Conservation (phyloP, 2,888 invertebrate species). For the Watsonalla binaria region DNA sequence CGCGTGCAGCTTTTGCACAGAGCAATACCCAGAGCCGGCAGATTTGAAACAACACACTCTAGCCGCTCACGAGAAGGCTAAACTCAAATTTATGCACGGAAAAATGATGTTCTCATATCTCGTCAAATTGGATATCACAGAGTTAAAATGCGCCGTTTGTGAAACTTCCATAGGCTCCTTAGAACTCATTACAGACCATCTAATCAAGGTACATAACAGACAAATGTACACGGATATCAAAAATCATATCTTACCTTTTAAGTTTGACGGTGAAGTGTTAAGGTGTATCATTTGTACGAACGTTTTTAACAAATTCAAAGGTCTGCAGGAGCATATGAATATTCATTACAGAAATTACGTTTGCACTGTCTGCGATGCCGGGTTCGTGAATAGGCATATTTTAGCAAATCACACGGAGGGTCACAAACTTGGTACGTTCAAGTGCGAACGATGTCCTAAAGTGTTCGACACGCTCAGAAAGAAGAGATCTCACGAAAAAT, state of each 20-base stretch:
- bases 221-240: slow-evolving; percentile 27
- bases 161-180: slow-evolving; percentile 15
- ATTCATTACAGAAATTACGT: slow-evolving; percentile 53
- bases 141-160: slow-evolving; percentile 30
- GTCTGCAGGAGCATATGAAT: slow-evolving; percentile 40
- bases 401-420: slow-evolving; percentile 42
- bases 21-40: slow-evolving; percentile 28
- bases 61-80: slow-evolving; percentile 24
- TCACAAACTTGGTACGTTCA: slow-evolving; percentile 47
- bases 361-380: slow-evolving; percentile 51
- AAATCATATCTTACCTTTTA: slow-evolving; percentile 44
- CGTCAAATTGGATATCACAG: slow-evolving; percentile 50
- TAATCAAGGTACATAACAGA: slow-evolving; percentile 22
- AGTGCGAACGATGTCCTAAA: slow-evolving; percentile 59
- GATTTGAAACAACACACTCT: slow-evolving; percentile 46
- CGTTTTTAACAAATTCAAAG: slow-evolving; percentile 27
- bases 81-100: slow-evolving; percentile 30
- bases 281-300: slow-evolving; percentile 27
- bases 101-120: slow-evolving; percentile 23
- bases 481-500: slow-evolving; percentile 60
- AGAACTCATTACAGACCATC: slow-evolving; percentile 27
- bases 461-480: slow-evolving; percentile 66
- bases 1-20: slow-evolving; percentile 41
- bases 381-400: slow-evolving; percentile 49
- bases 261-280: slow-evolving; percentile 28